These are phyloP conservation scores for Astyanax mexicanus DNA, from an alignment of 2,797 vertebrate genomes.

Conservation along the genomic window DNA sequence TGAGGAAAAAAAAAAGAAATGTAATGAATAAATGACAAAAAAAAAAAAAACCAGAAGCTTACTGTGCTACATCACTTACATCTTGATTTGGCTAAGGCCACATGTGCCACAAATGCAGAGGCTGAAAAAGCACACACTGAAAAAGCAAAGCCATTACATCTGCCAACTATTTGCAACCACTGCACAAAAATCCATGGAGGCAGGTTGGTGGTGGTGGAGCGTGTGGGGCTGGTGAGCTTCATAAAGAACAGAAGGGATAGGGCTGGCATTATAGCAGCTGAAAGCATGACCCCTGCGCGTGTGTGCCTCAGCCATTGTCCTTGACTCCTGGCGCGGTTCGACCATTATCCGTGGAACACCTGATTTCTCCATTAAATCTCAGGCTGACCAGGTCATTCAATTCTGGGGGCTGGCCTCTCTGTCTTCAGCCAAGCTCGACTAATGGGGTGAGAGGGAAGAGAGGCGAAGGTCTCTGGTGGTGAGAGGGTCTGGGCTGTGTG, in stretches of 20 bases:
- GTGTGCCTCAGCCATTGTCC: slow-evolving; percentile 87
- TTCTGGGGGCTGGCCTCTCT: slow-evolving; percentile 92
- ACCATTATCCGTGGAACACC: slow-evolving; percentile 89
- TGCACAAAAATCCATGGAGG: slow-evolving; percentile 72
- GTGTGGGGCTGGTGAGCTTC: slow-evolving; percentile 63
- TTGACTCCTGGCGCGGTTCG: slow-evolving; percentile 89
- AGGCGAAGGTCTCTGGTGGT: slow-evolving; percentile 60
- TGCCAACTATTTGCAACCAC: slow-evolving; percentile 67
- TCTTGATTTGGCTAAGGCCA: slow-evolving; percentile 14
- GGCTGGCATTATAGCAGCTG: slow-evolving; percentile 74
- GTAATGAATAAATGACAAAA: background rate
- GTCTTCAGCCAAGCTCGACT: slow-evolving; percentile 97
- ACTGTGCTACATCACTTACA: slow-evolving; percentile 8
- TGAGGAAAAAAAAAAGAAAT: background rate
- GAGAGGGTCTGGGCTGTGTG: slow-evolving; percentile 66
- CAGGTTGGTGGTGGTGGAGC: slow-evolving; percentile 34
- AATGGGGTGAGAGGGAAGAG: slow-evolving; percentile 83
- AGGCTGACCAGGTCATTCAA: slow-evolving; percentile 97
- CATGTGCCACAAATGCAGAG: slow-evolving; percentile 7
- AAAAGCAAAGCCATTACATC: slow-evolving; percentile 51
- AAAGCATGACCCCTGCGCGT: slow-evolving; percentile 76
- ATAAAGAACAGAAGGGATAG: slow-evolving; percentile 73
- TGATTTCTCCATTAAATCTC: slow-evolving; percentile 96
- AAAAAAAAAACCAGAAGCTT: background rate
- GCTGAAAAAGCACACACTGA: slow-evolving; percentile 43